Base-by-base conservation (phyloP, 2,113 vertebrate genomes). In the Lonchura striata region DNA sequence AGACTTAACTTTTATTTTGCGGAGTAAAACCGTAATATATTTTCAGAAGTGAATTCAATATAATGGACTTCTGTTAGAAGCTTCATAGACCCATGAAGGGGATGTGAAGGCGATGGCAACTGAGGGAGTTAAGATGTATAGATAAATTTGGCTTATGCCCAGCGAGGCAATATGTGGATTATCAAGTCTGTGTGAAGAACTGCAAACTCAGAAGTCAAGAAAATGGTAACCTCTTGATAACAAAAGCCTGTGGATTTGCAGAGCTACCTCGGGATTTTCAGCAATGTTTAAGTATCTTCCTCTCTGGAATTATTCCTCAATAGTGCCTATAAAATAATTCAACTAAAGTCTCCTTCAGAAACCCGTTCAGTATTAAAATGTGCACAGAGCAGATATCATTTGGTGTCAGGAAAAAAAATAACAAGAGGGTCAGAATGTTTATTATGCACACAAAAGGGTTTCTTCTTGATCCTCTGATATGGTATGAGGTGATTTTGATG, bases 241-340 rank as follows among this genome's bases (percentile, higher is more conserved):
- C 61, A 94, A 84, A 96, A 88, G 75, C 77, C 68, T 82, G 46
- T 92, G 88, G 92, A 90, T 94, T 94, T 94, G 50, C 10, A 8
- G 84, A 77, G 79, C 76, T 92, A 44, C 54, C 42, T 86, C 56
- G 80, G 78, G 79, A 91, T 94, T 87, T 92, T 78, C 76, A 89
- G 70, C 46, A 69, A 17, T 52, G 44, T 59, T 92, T 81, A 81
- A 90, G 35, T 76, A 54, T 74, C 69, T 71, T 90, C 72, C 41
- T 89, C 84, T 81, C 46, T 64, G 82, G 75, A 82, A 56, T 84
- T 68, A 64, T 47, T 65, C 65, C 70, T 85, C 68, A 89, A 31
- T 42, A 84, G 47, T 25, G 52, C 31, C 78, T 87, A 23, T 76
- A 46, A 83, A 88, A 81, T 75, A 84, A 68, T 70, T 91, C 64